Evolutionary conservation across 53 echinoderm and acorn worm genomes (phyloP).

Genomic region (Echinarachnius parma): DNA sequence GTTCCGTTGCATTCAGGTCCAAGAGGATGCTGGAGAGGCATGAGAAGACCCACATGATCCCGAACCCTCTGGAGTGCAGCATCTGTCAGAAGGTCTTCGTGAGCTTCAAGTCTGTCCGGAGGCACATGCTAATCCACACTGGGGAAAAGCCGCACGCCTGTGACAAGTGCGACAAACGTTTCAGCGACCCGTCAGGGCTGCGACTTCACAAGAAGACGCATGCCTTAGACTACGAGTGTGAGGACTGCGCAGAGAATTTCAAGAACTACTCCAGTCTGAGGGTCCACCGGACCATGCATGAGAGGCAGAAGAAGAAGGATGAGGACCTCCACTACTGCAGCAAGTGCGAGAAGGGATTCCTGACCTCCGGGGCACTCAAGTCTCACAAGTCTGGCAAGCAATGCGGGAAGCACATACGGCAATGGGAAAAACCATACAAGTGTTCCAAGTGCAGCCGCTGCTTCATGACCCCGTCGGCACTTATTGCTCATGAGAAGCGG

Average conservation of each 20-base stretch:
- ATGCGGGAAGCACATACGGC: not conserved
- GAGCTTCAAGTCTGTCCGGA: not conserved
- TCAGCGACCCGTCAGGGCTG: slow-evolving; percentile 6
- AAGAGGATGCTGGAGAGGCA: slow-evolving; percentile 9
- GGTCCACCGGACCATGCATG: slow-evolving; percentile 8
- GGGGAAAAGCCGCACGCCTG: slow-evolving; percentile 5
- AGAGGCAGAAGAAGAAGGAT: slow-evolving; percentile 34
- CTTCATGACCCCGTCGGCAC: no score
- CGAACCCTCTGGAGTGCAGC: slow-evolving; percentile 5
- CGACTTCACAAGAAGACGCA: slow-evolving; percentile 8
- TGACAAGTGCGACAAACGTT: slow-evolving; percentile 10
- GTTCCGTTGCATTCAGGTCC: slow-evolving; percentile 17
- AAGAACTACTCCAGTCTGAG: not conserved
- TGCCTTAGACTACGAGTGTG: slow-evolving; percentile 15
- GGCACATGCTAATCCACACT: slow-evolving; percentile 41
- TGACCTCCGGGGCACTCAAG: slow-evolving; percentile 7
- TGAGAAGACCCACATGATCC: slow-evolving; percentile 23
- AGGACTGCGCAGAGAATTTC: slow-evolving; percentile 13
- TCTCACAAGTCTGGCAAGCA: slow-evolving; percentile 2
- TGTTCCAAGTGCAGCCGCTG: no score
- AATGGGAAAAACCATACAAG: no score
- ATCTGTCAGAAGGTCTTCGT: slow-evolving; percentile 30
- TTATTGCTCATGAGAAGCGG: no score
- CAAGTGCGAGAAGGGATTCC: slow-evolving; percentile 2
- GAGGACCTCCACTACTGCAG: slow-evolving; percentile 3